These are phyloP conservation scores for Camponotus floridanus DNA, from an alignment of 1,140 invertebrate species.

Conservation along the genomic window DNA sequence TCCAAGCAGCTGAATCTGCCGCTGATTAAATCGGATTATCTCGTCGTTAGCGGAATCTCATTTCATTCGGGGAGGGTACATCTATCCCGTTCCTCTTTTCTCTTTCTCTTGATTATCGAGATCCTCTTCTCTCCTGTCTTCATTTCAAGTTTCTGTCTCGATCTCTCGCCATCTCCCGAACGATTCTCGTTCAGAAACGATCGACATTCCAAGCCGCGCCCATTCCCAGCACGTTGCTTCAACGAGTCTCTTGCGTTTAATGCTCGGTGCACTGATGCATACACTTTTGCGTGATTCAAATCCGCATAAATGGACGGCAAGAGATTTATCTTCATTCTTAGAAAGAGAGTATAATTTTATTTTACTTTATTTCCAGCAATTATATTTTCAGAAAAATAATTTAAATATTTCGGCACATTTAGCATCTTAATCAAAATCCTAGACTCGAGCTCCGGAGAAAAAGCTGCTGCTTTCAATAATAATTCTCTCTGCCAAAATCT, in stretches of 20 bases:
- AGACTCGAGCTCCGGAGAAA: too few species aligned
- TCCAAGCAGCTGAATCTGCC: not conserved
- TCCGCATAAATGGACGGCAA: too few species aligned
- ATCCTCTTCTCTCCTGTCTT: constrained; percentile 1
- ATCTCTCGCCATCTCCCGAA: constrained; percentile 51
- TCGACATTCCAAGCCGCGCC: constrained; percentile 84
- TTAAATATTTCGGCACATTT: not conserved
- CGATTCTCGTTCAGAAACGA: constrained; percentile 68
- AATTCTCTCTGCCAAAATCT: not conserved
- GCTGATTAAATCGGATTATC: constrained; percentile 47
- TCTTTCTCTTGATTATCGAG: not conserved
- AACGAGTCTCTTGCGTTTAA: constrained; percentile 80
- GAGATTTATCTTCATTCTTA: too few species aligned
- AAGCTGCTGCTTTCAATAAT: not conserved
- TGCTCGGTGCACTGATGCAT: constrained; percentile 57
- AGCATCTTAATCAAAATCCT: not conserved
- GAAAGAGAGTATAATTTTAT: too few species aligned
- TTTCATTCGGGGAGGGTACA: not conserved
- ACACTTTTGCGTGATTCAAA: constrained; percentile 56
- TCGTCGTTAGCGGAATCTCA: constrained; percentile 52
- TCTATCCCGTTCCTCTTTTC: constrained; percentile 32
- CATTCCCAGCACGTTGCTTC: constrained; percentile 82
- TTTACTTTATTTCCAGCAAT: too few species aligned
- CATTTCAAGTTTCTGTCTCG: not conserved
- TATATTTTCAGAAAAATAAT: not conserved